Conservation (phyloP, 2,113 vertebrate genomes). For the Vimba vimba region DNA sequence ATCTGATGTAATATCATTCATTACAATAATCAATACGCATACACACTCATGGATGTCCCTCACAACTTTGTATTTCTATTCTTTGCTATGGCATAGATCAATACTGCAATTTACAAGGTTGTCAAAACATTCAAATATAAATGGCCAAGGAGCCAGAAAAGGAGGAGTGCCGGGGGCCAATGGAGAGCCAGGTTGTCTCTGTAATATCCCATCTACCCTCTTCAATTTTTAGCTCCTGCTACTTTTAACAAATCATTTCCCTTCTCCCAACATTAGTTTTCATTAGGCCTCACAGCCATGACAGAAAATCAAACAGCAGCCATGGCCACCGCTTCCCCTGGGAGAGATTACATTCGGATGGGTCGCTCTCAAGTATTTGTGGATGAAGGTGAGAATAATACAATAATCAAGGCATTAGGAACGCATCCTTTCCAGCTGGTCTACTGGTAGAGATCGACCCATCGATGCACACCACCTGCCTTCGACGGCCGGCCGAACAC, state of each 20-base stretch:
- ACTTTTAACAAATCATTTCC: conserved; percentile 66
- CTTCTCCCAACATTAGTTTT: conserved; percentile 61
- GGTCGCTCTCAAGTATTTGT: conserved; percentile 56
- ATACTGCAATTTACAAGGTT: conserved; percentile 66
- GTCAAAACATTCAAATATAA: conserved; percentile 67
- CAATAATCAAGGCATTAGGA: conserved; percentile 55
- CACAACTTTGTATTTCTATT: conserved; percentile 58
- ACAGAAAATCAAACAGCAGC: conserved; percentile 64
- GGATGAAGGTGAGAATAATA: conserved; percentile 62
- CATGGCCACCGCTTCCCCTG: conserved; percentile 48
- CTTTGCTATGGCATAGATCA: conserved; percentile 55
- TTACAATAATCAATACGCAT: conserved; percentile 13
- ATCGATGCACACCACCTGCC: background rate
- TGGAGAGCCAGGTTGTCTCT: conserved; percentile 12
- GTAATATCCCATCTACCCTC: conserved; percentile 51
- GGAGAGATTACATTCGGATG: conserved; percentile 62
- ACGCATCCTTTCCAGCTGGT: conserved; percentile 49
- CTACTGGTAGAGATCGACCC: background rate
- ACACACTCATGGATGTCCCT: conserved; percentile 29
- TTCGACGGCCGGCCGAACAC: background rate
- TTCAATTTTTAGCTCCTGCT: conserved; percentile 49
- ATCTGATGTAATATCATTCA: conserved; percentile 37
- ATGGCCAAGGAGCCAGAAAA: conserved; percentile 49
- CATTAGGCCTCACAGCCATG: conserved; percentile 59
- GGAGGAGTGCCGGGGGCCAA: conserved; percentile 17